These are phyloP conservation scores for Apostichopus leukothele DNA, from an alignment of 53 echinoderm and acorn worm species.

Conservation along the genomic window DNA sequence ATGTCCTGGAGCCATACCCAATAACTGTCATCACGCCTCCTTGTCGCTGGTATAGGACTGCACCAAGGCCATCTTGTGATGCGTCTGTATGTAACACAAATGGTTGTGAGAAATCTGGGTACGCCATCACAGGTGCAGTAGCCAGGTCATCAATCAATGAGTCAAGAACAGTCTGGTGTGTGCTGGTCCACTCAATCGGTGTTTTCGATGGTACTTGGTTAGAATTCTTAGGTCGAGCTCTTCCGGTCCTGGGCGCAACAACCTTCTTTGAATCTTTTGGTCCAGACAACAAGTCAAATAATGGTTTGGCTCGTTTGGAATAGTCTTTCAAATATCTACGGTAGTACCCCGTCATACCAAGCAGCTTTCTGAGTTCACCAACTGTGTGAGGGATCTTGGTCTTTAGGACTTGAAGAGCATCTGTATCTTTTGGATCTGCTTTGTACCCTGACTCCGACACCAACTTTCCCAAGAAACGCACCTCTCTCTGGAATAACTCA, in stretches of 20 bases:
- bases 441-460: too few species aligned
- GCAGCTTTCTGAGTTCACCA: conserved; percentile 54
- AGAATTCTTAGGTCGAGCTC: neutral
- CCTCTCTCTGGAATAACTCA: too few species aligned
- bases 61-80: conserved; percentile 65
- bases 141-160: conserved; percentile 42
- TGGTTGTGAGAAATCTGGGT: conserved; percentile 49
- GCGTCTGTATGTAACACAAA: conserved; percentile 62
- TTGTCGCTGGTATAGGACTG: conserved; percentile 58
- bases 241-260: neutral
- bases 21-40: conserved; percentile 46
- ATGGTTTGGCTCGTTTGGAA: conserved; percentile 11
- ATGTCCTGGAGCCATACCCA: conserved; percentile 56
- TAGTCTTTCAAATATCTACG: conserved; percentile 49
- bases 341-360: conserved; percentile 60
- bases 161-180: conserved; percentile 45
- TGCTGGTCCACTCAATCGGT: conserved; percentile 44
- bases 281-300: neutral
- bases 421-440: conserved; percentile 47
- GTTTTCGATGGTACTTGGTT: conserved; percentile 26
- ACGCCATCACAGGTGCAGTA: conserved; percentile 53
- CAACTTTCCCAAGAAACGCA: too few species aligned
- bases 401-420: neutral
- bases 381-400: conserved; percentile 30
- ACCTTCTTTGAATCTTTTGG: neutral